Percentiles rank a stretch among this genome's conserved stretches.
These are phyloP conservation scores for Chloebia gouldiae DNA, from an alignment of 2,113 vertebrate species.

Conservation along the genomic window DNA sequence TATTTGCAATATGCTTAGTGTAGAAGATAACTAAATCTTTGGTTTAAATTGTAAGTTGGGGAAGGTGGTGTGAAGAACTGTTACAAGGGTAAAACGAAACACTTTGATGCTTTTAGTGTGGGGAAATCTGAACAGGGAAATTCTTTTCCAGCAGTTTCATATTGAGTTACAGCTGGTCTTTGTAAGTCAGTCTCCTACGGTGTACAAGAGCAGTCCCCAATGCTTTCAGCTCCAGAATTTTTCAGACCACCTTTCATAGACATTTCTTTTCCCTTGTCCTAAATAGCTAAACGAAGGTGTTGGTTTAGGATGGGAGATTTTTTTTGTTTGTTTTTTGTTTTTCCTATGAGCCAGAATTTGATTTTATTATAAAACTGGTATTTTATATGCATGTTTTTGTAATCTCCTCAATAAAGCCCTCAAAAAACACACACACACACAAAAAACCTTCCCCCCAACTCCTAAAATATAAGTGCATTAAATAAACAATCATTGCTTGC, in stretches of 20 bases:
- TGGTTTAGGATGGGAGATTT: too few species aligned
- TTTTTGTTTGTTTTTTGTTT: background rate
- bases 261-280: background rate
- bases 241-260: background rate
- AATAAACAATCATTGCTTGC: background rate
- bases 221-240: background rate
- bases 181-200: background rate
- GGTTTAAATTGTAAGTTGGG: background rate
- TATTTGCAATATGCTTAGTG: background rate
- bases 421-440: background rate
- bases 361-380: background rate
- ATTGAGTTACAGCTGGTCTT: background rate
- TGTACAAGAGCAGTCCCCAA: background rate
- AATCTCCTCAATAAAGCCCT: background rate
- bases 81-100: background rate
- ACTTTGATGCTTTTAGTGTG: background rate
- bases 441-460: rapidly evolving
- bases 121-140: background rate
- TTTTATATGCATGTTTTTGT: background rate
- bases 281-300: background rate
- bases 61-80: background rate
- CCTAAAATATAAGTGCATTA: background rate
- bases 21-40: background rate
- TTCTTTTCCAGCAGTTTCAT: background rate
- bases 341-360: background rate